Base-by-base conservation (phyloP, 1,140 invertebrate genomes). In the Dendroctonus valens region DNA sequence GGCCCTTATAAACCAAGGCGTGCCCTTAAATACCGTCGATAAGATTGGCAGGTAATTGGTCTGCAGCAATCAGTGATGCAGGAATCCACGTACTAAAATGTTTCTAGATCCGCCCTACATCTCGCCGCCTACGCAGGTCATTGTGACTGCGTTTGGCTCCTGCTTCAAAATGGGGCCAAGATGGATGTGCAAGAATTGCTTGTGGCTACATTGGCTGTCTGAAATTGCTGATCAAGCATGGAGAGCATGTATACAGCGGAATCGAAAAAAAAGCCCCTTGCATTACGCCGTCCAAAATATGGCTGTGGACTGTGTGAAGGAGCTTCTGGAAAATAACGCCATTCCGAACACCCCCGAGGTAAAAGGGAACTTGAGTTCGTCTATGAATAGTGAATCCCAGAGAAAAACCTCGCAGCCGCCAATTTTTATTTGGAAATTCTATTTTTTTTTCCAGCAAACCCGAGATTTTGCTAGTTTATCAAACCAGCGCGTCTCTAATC, bases 331-430 rank as follows among this genome's bases (percentile, higher is more conserved):
- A 70, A 83, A 85, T 49, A 88, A 89, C 38, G 90, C 90, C 5
- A 85, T 83, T 72, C 88, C 90, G 48, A 90, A 91, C 70, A 91
- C 88, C 60, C 86, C 87, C 11, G 89, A 91, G 81, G 89, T n/a
- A n/a, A n/a, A n/a, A n/a, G n/a, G n/a, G n/a, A n/a, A n/a, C n/a
- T n/a, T n/a, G n/a, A n/a, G n/a, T n/a, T n/a, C n/a, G n/a, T n/a
- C n/a, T n/a, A n/a, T n/a, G n/a, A n/a, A n/a, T n/a, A n/a, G n/a
- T n/a, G n/a, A n/a, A n/a, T n/a, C n/a, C n/a, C n/a, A n/a, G n/a
- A n/a, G n/a, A n/a, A n/a, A n/a, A n/a, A n/a, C n/a, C n/a, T n/a
- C n/a, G n/a, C n/a, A n/a, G n/a, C n/a, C n/a, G n/a, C n/a, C n/a
- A n/a, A n/a, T n/a, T n/a, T n/a, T n/a, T n/a, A n/a, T n/a, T n/a